A percentile compares a stretch with the other conserved stretches of the same genome.
Evolutionary conservation across 2,113 vertebrate species (phyloP).

Genomic region (Australoheros scitulus): DNA sequence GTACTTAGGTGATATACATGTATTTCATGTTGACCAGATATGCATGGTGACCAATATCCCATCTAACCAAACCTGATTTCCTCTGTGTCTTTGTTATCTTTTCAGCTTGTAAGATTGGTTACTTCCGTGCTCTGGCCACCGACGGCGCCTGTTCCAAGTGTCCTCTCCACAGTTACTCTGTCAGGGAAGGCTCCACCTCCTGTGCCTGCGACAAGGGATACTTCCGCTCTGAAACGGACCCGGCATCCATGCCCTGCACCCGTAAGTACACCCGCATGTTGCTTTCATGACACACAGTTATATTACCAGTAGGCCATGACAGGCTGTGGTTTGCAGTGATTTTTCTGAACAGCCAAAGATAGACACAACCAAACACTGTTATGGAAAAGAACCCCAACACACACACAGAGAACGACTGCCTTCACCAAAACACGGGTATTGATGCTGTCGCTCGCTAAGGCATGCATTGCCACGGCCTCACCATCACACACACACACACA

Average conservation of each 20-base stretch:
- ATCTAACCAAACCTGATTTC: background rate
- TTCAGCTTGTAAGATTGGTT: slow-evolving; percentile 95
- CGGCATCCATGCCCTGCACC: slow-evolving; percentile 94
- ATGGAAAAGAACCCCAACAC: background rate
- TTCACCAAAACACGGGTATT: background rate
- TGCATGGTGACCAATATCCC: background rate
- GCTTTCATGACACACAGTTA: background rate
- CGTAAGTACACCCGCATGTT: slow-evolving; percentile 82
- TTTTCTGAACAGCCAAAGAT: slow-evolving; percentile 4
- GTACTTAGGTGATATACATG: background rate
- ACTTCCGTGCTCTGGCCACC: slow-evolving; percentile 92
- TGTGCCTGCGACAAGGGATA: slow-evolving; percentile 95
- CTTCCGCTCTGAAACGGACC: slow-evolving; percentile 92
- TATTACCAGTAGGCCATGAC: background rate
- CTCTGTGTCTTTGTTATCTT: slow-evolving; percentile 32
- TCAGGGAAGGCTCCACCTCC: slow-evolving; percentile 92
- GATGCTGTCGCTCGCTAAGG: background rate
- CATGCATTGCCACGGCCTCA: slow-evolving; percentile 17
- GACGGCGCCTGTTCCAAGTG: slow-evolving; percentile 92
- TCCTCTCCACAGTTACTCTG: slow-evolving; percentile 94
- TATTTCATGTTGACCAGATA: background rate
- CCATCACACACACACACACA: background rate
- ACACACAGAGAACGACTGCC: background rate
- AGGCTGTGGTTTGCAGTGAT: background rate
- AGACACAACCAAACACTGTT: background rate